A percentile compares a stretch with the other conserved stretches of the same genome.
Evolutionary conservation across 2,888 invertebrate genomes (phyloP).

Genomic region (Eupithecia vulgata): DNA sequence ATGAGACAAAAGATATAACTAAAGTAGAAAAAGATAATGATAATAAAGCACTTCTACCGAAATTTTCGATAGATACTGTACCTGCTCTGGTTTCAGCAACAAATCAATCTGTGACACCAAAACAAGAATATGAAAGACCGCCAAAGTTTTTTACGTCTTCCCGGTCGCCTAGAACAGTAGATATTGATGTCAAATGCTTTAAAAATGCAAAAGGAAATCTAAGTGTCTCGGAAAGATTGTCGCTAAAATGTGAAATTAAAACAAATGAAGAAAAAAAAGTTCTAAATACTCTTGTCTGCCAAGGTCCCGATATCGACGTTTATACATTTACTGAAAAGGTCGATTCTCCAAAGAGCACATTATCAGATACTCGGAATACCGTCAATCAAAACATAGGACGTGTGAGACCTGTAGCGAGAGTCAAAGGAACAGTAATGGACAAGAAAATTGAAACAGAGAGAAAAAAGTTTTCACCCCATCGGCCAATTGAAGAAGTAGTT

Average conservation of each 20-base stretch:
- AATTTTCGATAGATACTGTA: conserved; percentile 33
- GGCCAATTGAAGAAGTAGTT: conserved; percentile 79
- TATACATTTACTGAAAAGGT: conserved; percentile 80
- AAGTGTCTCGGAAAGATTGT: conserved; percentile 75
- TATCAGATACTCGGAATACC: conserved; percentile 75
- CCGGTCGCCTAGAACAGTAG: conserved; percentile 74
- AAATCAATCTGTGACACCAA: conserved; percentile 61
- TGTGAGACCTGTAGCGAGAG: conserved; percentile 79
- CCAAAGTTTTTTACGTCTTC: conserved; percentile 78
- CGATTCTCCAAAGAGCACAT: conserved; percentile 78
- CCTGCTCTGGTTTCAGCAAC: conserved; percentile 43
- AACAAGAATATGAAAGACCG: conserved; percentile 72
- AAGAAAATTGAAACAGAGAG: conserved; percentile 75
- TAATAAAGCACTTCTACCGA: conserved; percentile 34
- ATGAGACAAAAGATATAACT: conserved; percentile 42
- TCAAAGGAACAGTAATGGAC: conserved; percentile 79
- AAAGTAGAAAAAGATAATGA: conserved; percentile 47
- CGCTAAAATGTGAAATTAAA: conserved; percentile 73
- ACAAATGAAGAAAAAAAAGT: conserved; percentile 68
- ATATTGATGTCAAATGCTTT: conserved; percentile 77
- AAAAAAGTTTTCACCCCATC: conserved; percentile 77
- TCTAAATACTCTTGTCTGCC: conserved; percentile 67
- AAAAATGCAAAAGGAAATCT: conserved; percentile 79
- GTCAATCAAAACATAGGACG: conserved; percentile 73
- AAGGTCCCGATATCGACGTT: conserved; percentile 77